phyloP scores from a whole-genome alignment of 2,113 vertebrate species.

The Sclerurus mexicanus region DNA sequence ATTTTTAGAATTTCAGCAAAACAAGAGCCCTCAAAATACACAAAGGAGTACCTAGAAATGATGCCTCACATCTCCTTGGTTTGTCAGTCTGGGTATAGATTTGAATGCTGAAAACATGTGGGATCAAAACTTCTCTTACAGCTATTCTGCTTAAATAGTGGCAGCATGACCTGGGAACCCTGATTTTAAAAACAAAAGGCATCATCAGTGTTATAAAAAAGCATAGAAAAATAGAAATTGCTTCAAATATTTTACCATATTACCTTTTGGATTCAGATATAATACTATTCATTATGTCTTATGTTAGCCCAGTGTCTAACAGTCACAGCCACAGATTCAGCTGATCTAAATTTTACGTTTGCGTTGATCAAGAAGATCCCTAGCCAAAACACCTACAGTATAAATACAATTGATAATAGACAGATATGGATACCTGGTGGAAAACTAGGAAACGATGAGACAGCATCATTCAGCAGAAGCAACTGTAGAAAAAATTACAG shows the following conservation, averaged over 20 bases:
- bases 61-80: not conserved
- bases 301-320: not conserved
- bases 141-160: not conserved
- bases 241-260: not conserved
- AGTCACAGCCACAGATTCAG: not conserved
- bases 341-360: not conserved
- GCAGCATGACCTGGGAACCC: not conserved
- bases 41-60: not conserved
- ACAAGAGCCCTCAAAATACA: not conserved
- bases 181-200: not conserved
- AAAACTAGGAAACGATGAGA: not conserved
- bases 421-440: not conserved
- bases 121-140: not conserved
- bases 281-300: not conserved
- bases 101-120: not conserved
- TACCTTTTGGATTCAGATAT: not conserved
- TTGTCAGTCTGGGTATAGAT: not conserved
- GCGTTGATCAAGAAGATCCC: not conserved
- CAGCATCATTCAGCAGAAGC: not conserved
- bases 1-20: not conserved
- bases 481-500: not conserved
- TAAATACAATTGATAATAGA: not conserved
- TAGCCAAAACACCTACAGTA: not conserved
- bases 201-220: not conserved
- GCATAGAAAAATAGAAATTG: not conserved